Evolutionary conservation across 2,113 vertebrate species (phyloP).

Genomic region (Catharus fuscescens): DNA sequence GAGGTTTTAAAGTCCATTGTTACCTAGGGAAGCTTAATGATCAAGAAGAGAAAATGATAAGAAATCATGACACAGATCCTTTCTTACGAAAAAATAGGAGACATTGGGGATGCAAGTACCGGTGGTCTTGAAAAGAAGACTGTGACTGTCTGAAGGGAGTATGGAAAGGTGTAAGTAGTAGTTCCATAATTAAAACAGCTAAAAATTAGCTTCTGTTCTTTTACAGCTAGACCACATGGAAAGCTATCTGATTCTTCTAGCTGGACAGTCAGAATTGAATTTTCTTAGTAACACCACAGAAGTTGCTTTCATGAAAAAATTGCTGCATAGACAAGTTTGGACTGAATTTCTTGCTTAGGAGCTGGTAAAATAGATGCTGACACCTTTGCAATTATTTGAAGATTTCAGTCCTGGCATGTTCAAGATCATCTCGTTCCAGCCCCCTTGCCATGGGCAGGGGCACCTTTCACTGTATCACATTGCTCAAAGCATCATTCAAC

Average conservation of each 20-base stretch:
- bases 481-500: not conserved
- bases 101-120: not conserved
- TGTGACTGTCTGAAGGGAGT: not conserved
- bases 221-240: not conserved
- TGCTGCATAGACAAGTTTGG: not conserved
- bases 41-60: not conserved
- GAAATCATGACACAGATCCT: not conserved
- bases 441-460: accelerated
- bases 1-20: not conserved
- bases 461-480: not conserved
- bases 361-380: not conserved
- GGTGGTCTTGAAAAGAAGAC: not conserved
- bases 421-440: not conserved
- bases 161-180: not conserved
- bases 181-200: not conserved
- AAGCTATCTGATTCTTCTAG: not conserved
- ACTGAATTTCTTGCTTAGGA: not conserved
- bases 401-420: not conserved
- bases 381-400: not conserved
- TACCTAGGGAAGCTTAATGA: not conserved
- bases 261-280: not conserved
- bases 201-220: not conserved
- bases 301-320: not conserved
- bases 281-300: not conserved
- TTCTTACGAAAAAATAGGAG: not conserved